phyloP scores from a whole-genome alignment of 2,113 vertebrate species.

The Pungitius pungitius region DNA sequence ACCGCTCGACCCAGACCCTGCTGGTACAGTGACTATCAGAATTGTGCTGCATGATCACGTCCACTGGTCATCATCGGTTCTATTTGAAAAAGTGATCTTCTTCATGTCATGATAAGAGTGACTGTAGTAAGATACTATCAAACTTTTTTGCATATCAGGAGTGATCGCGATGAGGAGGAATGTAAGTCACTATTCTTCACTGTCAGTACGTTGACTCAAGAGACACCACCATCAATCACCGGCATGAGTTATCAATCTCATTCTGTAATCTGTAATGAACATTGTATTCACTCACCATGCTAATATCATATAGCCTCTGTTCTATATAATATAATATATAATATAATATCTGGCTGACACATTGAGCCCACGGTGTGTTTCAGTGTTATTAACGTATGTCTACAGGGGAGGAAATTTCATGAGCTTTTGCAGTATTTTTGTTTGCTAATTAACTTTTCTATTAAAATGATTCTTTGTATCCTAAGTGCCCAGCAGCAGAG shows the following conservation, averaged over 20 bases:
- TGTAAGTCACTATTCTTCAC: slow-evolving; percentile 12
- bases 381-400: slow-evolving; percentile 21
- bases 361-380: background rate
- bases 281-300: background rate
- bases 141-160: background rate
- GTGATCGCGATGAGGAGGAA: slow-evolving; percentile 5
- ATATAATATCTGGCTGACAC: too few relatives aligned
- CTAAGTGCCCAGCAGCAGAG: background rate
- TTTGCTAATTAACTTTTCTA: slow-evolving; percentile 32
- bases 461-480: slow-evolving; percentile 6
- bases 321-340: too few relatives aligned
- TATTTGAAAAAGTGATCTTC: too few relatives aligned
- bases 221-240: slow-evolving; percentile 43
- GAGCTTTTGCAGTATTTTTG: slow-evolving; percentile 37
- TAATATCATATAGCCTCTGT: background rate
- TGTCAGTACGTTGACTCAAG: slow-evolving; percentile 11
- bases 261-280: slow-evolving; percentile 27
- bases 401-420: slow-evolving; percentile 33
- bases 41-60: too few relatives aligned
- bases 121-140: background rate
- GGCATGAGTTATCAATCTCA: slow-evolving; percentile 21
- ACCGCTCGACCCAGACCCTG: too few relatives aligned
- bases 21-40: too few relatives aligned
- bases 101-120: too few relatives aligned
- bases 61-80: too few relatives aligned